phyloP scores from a whole-genome alignment of 2,888 invertebrate genomes.

The Ypsolopha sequella region DNA sequence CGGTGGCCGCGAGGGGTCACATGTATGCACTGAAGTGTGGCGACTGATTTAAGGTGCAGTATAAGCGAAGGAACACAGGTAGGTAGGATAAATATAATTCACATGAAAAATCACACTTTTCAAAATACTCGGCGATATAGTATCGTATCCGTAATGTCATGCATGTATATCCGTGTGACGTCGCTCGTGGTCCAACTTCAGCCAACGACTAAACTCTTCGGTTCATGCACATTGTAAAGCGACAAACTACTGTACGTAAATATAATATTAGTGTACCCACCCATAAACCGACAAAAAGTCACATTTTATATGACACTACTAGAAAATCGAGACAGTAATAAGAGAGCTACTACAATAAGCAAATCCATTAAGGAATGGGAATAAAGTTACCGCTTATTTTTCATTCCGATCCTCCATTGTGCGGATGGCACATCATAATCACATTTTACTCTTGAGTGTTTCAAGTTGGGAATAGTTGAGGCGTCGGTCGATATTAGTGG shows the following conservation, averaged over 20 bases:
- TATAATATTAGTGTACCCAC: slow-evolving; percentile 69
- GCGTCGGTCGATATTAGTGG: slow-evolving; percentile 26
- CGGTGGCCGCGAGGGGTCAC: slow-evolving; percentile 9
- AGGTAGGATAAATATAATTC: slow-evolving; percentile 55
- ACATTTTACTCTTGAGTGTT: slow-evolving; percentile 40
- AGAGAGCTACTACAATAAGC: slow-evolving; percentile 68
- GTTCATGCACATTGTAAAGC: slow-evolving; percentile 65
- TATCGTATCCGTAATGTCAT: slow-evolving; percentile 37
- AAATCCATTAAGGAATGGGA: slow-evolving; percentile 66
- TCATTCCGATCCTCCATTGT: slow-evolving; percentile 51
- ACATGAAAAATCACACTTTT: slow-evolving; percentile 63
- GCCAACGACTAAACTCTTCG: slow-evolving; percentile 48
- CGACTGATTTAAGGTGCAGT: slow-evolving; percentile 37
- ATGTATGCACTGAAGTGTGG: slow-evolving; percentile 21
- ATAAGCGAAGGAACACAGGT: slow-evolving; percentile 59
- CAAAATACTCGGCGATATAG: slow-evolving; percentile 49
- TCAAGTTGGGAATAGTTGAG: slow-evolving; percentile 20
- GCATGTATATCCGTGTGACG: slow-evolving; percentile 47
- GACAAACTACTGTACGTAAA: slow-evolving; percentile 68
- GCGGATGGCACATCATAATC: slow-evolving; percentile 55
- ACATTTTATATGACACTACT: slow-evolving; percentile 57
- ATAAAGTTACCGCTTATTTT: slow-evolving; percentile 59
- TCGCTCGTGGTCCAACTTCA: slow-evolving; percentile 34
- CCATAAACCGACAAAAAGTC: slow-evolving; percentile 58
- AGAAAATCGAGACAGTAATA: slow-evolving; percentile 66